Percentiles rank a stretch among this genome's conserved stretches.
Conservation (phyloP, 2,113 vertebrate genomes). For the Nannospalax galili region DNA sequence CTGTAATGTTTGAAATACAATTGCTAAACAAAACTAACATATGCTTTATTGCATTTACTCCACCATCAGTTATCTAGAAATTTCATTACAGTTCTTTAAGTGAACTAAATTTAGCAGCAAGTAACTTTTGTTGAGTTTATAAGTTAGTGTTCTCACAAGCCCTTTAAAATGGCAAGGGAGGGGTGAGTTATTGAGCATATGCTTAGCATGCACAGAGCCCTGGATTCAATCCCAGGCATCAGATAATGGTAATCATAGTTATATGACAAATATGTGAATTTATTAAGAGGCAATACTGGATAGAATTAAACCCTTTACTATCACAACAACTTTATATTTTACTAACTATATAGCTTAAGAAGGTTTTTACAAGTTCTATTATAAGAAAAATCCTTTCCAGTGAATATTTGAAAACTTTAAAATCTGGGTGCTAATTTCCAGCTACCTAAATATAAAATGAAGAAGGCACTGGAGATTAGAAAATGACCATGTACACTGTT, state of each 20-base stretch:
- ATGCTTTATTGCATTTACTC: slow-evolving; percentile 51
- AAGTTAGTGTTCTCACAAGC: slow-evolving; percentile 56
- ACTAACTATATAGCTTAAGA: background rate
- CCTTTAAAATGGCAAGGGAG: background rate
- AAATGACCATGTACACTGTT: background rate
- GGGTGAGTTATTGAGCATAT: background rate
- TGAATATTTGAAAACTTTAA: slow-evolving; percentile 14
- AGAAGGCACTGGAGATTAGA: background rate
- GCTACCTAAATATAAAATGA: background rate
- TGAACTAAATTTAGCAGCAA: slow-evolving; percentile 57
- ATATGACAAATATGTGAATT: slow-evolving; percentile 29
- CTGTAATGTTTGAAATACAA: slow-evolving; percentile 60
- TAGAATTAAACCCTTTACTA: slow-evolving; percentile 26
- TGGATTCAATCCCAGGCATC: background rate
- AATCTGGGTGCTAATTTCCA: background rate
- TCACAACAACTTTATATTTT: slow-evolving; percentile 42
- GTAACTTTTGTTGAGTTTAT: slow-evolving; percentile 53
- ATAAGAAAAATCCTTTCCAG: background rate
- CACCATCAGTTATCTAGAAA: slow-evolving; percentile 42
- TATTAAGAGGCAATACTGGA: slow-evolving; percentile 47
- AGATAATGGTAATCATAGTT: background rate
- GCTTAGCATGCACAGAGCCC: background rate
- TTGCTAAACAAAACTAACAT: slow-evolving; percentile 57
- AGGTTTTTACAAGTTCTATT: background rate
- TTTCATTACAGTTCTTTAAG: background rate